phyloP scores from a whole-genome alignment of 2,888 invertebrate genomes.

The Linnaemya vulpina region DNA sequence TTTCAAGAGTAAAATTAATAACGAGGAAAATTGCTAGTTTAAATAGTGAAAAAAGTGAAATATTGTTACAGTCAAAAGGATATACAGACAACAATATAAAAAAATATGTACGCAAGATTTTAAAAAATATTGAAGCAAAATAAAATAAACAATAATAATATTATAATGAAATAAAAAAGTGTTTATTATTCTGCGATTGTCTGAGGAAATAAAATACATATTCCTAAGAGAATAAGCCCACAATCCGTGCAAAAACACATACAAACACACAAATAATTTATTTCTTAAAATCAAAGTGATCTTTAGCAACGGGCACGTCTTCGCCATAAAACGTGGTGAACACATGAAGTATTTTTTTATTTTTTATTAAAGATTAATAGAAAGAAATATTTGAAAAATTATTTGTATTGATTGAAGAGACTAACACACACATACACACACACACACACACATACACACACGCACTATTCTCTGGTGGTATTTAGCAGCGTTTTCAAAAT shows the following conservation, averaged over 20 bases:
- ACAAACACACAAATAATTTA: not conserved
- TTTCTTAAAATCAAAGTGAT: not conserved
- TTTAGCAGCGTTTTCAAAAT: slow-evolving; percentile 57
- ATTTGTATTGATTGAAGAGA: not conserved
- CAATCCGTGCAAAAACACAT: not conserved
- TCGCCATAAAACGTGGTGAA: slow-evolving; percentile 22
- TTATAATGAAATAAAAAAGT: not conserved
- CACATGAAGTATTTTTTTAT: not conserved
- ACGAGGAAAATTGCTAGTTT: not conserved
- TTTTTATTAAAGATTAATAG: not conserved
- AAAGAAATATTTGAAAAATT: not conserved
- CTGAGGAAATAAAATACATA: not conserved
- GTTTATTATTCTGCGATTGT: not conserved
- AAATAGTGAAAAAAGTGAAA: not conserved
- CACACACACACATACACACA: too few species aligned
- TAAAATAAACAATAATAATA: not conserved
- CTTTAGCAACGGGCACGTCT: slow-evolving; percentile 16
- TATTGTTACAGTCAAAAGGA: not conserved
- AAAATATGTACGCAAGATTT: too few species aligned
- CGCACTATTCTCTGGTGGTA: not conserved
- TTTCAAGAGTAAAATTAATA: not conserved
- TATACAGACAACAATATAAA: not conserved
- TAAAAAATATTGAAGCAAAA: not conserved
- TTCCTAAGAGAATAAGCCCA: not conserved
- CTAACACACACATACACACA: too few species aligned